Percentiles rank a stretch among this genome's conserved stretches.
These are phyloP conservation scores for Pinctada fucata DNA, from an alignment of 2,888 invertebrate species.

Conservation along the genomic window DNA sequence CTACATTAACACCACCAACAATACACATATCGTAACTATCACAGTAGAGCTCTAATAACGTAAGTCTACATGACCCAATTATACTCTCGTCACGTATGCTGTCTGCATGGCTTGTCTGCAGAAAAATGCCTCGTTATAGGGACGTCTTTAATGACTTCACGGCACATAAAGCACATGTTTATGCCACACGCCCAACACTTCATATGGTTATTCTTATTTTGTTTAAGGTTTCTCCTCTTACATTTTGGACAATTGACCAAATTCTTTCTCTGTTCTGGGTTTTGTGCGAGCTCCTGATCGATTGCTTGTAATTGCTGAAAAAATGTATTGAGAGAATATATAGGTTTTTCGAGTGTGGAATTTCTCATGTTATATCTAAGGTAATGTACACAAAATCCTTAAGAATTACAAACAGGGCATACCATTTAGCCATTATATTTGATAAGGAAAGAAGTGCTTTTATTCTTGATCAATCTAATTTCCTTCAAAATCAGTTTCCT, in stretches of 20 bases:
- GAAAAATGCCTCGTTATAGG: conserved; percentile 58
- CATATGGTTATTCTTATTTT: conserved; percentile 61
- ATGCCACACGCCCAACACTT: conserved; percentile 66
- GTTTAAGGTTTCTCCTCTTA: conserved; percentile 57
- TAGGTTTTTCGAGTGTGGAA: too few species aligned
- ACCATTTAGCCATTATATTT: too few species aligned
- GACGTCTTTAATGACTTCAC: conserved; percentile 50
- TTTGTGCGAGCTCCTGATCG: conserved; percentile 41
- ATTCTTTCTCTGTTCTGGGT: conserved; percentile 44
- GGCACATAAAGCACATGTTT: conserved; percentile 62
- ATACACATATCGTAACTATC: too few species aligned
- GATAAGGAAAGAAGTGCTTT: too few species aligned
- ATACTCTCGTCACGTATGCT: conserved; percentile 39
- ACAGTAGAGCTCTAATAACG: too few species aligned
- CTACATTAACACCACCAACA: too few species aligned
- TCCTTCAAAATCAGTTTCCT: too few species aligned
- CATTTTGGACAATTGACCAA: conserved; percentile 54
- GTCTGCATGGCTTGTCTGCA: conserved; percentile 48
- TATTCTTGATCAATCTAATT: too few species aligned
- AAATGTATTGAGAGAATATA: background rate
- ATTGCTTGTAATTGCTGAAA: conserved; percentile 49
- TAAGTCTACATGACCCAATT: too few species aligned
- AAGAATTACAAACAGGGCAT: too few species aligned
- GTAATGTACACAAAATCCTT: too few species aligned
- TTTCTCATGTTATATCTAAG: too few species aligned